These are phyloP conservation scores for Sitodiplosis mosellana DNA, from an alignment of 1,140 invertebrate species.

Conservation along the genomic window DNA sequence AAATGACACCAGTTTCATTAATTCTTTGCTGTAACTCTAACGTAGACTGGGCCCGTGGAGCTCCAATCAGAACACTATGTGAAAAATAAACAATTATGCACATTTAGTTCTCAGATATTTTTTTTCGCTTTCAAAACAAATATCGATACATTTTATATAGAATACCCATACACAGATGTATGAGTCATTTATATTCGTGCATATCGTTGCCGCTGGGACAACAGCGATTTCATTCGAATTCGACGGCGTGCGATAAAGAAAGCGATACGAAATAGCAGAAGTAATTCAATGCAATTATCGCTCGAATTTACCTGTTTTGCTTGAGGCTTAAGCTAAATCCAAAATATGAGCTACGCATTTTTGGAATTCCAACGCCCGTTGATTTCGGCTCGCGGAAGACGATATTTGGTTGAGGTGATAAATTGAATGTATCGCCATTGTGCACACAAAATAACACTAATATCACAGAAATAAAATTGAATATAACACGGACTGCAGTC, in stretches of 20 bases:
- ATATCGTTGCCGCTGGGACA: background rate
- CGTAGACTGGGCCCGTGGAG: conserved; percentile 21
- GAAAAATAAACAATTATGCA: background rate
- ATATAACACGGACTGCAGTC: no score
- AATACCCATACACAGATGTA: background rate
- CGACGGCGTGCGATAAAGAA: background rate
- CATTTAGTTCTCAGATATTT: no score
- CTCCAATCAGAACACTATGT: conserved; percentile 12
- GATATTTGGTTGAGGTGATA: conserved; percentile 19
- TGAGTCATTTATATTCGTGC: background rate
- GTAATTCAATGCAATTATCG: no score
- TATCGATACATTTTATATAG: no score
- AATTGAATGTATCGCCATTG: conserved; percentile 11
- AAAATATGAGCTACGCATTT: conserved; percentile 23
- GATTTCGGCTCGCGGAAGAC: conserved; percentile 15
- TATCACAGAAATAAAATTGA: no score
- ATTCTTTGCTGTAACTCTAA: conserved; percentile 11
- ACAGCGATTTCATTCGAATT: background rate
- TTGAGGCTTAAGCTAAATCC: conserved; percentile 11
- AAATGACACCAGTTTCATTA: conserved; percentile 22
- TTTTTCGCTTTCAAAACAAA: background rate
- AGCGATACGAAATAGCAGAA: background rate
- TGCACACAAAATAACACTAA: no score
- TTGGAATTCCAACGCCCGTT: conserved; percentile 10
- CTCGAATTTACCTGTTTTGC: background rate